Evolutionary conservation across 1,140 invertebrate species (phyloP).

Genomic region (Anadara kagoshimensis): DNA sequence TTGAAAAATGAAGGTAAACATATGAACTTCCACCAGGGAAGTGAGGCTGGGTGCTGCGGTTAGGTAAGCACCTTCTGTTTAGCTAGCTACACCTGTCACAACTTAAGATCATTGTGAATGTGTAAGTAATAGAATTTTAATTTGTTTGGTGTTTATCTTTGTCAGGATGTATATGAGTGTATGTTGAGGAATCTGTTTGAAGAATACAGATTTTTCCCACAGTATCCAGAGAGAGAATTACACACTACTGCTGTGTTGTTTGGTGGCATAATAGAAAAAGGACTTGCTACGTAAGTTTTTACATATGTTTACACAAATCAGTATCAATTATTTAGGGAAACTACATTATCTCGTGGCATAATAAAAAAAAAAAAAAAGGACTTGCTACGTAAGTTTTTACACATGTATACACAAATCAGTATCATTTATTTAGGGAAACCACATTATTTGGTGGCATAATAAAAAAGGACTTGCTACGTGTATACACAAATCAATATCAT

Average conservation of each 20-base stretch:
- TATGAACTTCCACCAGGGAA: too few relatives aligned
- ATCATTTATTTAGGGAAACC: too few relatives aligned
- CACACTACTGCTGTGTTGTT: conserved; percentile 98
- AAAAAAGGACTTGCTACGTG: conserved; percentile 95
- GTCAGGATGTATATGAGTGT: conserved; percentile 91
- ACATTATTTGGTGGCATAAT: conserved; percentile 99
- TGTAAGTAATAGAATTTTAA: not conserved
- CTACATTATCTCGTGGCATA: too few relatives aligned
- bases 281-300: conserved; percentile 89
- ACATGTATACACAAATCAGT: too few relatives aligned
- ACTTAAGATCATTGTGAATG: not conserved
- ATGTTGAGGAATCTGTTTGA: conserved; percentile 99
- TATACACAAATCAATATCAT: too few relatives aligned
- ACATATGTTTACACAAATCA: too few relatives aligned
- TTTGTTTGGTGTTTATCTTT: conserved; percentile 19
- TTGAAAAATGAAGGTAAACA: too few relatives aligned
- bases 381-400: conserved; percentile 89
- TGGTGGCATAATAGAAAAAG: conserved; percentile 98
- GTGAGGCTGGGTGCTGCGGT: too few relatives aligned
- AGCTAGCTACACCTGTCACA: too few relatives aligned
- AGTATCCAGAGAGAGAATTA: conserved; percentile 98
- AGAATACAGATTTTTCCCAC: conserved; percentile 98
- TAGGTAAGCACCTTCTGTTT: too few relatives aligned
- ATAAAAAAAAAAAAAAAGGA: conserved; percentile 97
- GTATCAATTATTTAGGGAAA: too few relatives aligned